Base-by-base conservation (phyloP, 2,113 vertebrate species). In the Miniopterus natalensis region DNA sequence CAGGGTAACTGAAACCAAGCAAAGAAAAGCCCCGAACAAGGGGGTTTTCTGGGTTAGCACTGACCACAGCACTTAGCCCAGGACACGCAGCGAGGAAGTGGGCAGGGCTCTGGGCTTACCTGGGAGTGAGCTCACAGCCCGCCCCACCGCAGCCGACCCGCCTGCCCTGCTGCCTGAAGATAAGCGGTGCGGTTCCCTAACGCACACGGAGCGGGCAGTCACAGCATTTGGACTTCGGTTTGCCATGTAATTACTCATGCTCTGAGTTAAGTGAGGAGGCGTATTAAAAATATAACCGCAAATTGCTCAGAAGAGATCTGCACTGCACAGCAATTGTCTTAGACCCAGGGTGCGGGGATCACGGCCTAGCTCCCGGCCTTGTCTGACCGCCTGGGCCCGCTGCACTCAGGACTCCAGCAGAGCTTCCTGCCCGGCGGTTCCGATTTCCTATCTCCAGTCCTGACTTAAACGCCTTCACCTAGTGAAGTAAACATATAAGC, bases 161-260 rank as follows among this genome's bases (percentile, higher is more conserved):
- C 20, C 85, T 57, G 47, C 78, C 31, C 3, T 21, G 18, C 20
- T 31, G 29, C 27, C 66, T n/a, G 73, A 73, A 68, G 47, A 9
- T 73, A 55, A 61, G 85, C 55, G 70, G 25, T 81, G 27, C 74
- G 86, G 36, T 74, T 90, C 42, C 55, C 65, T 71, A n/a, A 61
- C 8, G 55, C 23, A 80, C 7, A 59, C 4, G 68, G 51, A 84
- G 53, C n/a, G 27, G 84, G 57, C 47, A 70, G 31, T 81, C 53
- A 77, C 77, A 83, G 20, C 70, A 70, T 71, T 25, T 71, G 84
- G 53, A 77, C 57, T 75, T 80, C 61, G 63, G 75, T 75, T 93
- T 88, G 45, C 42, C 51, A 73, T 57, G 14, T 45, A 66, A 77
- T 77, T 89, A 89, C 61, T 94, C 65, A 93, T 63, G 57, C 13